Base-by-base conservation (phyloP, 2,113 vertebrate genomes). In the Cathartes aura region DNA sequence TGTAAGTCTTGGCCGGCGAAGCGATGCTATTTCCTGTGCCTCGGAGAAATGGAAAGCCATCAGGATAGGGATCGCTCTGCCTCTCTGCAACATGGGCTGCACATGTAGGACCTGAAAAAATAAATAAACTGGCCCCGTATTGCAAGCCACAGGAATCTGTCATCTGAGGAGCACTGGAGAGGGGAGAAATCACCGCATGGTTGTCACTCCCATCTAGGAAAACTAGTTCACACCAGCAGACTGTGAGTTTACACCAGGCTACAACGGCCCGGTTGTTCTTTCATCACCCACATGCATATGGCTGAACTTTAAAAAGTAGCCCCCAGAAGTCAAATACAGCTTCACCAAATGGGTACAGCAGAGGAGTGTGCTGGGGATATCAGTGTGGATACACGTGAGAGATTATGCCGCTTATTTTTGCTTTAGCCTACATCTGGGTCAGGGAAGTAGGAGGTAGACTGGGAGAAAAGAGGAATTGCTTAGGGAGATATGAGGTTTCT, bases 71-170 rank as follows among this genome's bases (percentile, higher is more conserved):
- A 92, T 90, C 8, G 0, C 63, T 48, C 87, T 90, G 93, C 81
- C 73, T 66, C 64, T 30, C 78, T 88, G 71, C 84, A 94, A 72
- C 96, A 26, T 34, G 79, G 93, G 79, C 90, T 90, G 92, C 96
- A 94, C 95, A 71, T 94, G 96, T 60, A 81, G 71, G 50, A 19
- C 88, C 59, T 82, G 55, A 21, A 72, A 95, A 86, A 79, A 90
- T 20, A 94, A 93, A 95, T 22, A 91, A 92, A 94, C 82, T 56
- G 90, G 78, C 79, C 82, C 59, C 11, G 7, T 47, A 12, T 19
- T 81, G 85, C 85, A 90, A 91, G 68, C 95, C 90, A 14, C 96
- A 96, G 93, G 96, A 96, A 97, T 97, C 32, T 88, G 60, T 90
- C 95, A 92, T 73, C 59, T 34, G 85, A 94, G 91, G 60, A 89